Evolutionary conservation across 2,797 vertebrate genomes (phyloP).

Genomic region (Myripristis murdjan): DNA sequence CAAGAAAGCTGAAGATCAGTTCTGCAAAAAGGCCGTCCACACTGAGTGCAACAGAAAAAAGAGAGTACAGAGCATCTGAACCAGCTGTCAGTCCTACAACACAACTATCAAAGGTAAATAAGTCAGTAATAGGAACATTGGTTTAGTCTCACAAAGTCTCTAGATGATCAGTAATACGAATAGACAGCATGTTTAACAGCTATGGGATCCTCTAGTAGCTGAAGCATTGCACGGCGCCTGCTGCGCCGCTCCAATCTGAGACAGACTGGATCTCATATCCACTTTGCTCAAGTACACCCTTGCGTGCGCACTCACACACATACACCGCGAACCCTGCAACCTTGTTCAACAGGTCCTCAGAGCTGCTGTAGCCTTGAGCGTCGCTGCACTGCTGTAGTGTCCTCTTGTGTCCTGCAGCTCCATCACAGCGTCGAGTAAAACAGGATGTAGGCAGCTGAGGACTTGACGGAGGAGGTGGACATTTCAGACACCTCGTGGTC

Average conservation of each 20-base stretch:
- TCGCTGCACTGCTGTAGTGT: constrained; percentile 31
- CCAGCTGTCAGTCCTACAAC: constrained; percentile 55
- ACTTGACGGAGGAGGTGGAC: constrained; percentile 92
- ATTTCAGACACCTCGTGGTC: constrained; percentile 97
- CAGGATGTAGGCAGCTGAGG: constrained; percentile 97
- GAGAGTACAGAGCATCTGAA: constrained; percentile 51
- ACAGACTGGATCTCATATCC: constrained; percentile 20
- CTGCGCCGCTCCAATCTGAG: constrained; percentile 28
- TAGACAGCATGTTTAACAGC: constrained; percentile 66
- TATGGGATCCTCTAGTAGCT: constrained; percentile 68
- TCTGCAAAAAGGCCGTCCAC: constrained; percentile 80
- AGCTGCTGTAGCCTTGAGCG: constrained; percentile 49
- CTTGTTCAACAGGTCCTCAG: constrained; percentile 41
- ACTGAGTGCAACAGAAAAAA: constrained; percentile 74
- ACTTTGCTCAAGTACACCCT: constrained; percentile 8
- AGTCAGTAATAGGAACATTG: constrained; percentile 57
- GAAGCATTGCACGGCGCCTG: constrained; percentile 64
- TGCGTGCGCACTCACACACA: neutral
- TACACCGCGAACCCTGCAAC: constrained; percentile 21
- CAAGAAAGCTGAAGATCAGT: constrained; percentile 86
- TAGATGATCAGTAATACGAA: constrained; percentile 65
- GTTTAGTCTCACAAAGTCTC: constrained; percentile 49
- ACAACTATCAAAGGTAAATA: constrained; percentile 44
- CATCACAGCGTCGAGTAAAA: constrained; percentile 94
- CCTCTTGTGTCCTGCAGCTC: constrained; percentile 65